These are phyloP conservation scores for Poeciliopsis turneri DNA, from an alignment of 2,797 vertebrate genomes.

Conservation along the genomic window DNA sequence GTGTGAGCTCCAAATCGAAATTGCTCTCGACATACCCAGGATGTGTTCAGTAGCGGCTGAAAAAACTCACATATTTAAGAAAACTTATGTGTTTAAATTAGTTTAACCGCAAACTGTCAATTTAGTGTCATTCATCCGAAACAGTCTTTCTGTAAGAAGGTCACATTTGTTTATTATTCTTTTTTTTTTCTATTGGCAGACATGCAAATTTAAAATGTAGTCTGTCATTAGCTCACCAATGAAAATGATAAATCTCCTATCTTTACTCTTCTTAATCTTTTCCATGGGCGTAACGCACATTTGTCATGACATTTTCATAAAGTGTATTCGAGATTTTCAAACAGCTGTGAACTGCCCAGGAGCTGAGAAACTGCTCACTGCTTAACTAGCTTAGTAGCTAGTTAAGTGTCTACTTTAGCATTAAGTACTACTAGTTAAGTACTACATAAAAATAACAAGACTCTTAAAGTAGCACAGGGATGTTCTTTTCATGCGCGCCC, in stretches of 20 bases:
- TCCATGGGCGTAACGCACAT: background rate
- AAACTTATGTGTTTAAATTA: background rate
- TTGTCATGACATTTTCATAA: background rate
- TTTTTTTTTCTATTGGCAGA: slow-evolving; percentile 42
- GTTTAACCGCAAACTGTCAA: background rate
- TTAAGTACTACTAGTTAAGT: too few relatives aligned
- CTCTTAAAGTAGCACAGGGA: background rate
- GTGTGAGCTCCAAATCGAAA: slow-evolving; percentile 39
- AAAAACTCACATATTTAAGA: background rate
- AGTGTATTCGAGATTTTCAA: background rate
- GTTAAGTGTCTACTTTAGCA: too few relatives aligned
- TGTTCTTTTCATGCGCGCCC: background rate
- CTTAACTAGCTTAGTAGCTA: background rate
- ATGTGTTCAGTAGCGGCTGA: background rate
- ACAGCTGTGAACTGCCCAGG: background rate
- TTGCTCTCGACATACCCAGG: slow-evolving; percentile 36
- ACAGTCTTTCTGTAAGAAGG: background rate
- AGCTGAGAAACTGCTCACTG: background rate
- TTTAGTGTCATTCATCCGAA: background rate
- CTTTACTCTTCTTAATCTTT: background rate
- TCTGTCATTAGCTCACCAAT: slow-evolving; percentile 62
- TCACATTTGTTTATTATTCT: slow-evolving; percentile 23
- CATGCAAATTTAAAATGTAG: slow-evolving; percentile 54
- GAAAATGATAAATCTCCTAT: background rate
- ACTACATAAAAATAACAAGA: background rate